Conservation (phyloP, 2,797 vertebrate species). For the Lithobates sylvaticus region DNA sequence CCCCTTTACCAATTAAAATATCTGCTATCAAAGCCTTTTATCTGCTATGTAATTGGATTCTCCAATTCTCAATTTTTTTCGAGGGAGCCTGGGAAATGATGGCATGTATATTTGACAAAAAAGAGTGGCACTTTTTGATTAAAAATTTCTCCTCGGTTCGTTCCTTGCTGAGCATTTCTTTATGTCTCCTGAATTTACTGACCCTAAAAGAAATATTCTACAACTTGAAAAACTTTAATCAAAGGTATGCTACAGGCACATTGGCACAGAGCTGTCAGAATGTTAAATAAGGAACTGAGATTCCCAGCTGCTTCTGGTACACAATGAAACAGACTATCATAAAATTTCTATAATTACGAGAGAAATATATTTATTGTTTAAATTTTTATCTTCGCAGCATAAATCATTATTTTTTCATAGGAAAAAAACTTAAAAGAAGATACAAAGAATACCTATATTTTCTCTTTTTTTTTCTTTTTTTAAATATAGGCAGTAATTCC, state of each 20-base stretch:
- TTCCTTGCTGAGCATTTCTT: slow-evolving; percentile 31
- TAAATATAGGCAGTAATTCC: background rate
- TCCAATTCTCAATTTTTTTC: slow-evolving; percentile 66
- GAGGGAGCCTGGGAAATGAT: slow-evolving; percentile 47
- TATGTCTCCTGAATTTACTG: slow-evolving; percentile 48
- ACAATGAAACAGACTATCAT: slow-evolving; percentile 14
- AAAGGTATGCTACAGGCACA: slow-evolving; percentile 40
- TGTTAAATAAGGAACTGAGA: slow-evolving; percentile 44
- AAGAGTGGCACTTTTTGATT: slow-evolving; percentile 48
- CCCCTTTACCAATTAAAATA: slow-evolving; percentile 64
- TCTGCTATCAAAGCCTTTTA: slow-evolving; percentile 72
- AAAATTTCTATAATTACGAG: slow-evolving; percentile 10
- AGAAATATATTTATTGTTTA: slow-evolving; percentile 11
- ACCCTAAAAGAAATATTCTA: slow-evolving; percentile 54
- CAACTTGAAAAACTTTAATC: slow-evolving; percentile 58
- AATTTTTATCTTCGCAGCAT: slow-evolving; percentile 12
- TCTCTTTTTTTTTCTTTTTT: too few species aligned
- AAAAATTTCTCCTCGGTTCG: slow-evolving; percentile 42
- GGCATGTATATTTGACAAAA: slow-evolving; percentile 56
- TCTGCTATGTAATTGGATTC: slow-evolving; percentile 79
- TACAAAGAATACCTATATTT: background rate
- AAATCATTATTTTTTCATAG: slow-evolving; percentile 17
- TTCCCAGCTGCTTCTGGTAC: background rate
- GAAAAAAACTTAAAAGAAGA: background rate
- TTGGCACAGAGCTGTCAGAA: slow-evolving; percentile 56